phyloP scores from a whole-genome alignment of 2,888 invertebrate species.

The Scaptomyza cyrtandrae region DNA sequence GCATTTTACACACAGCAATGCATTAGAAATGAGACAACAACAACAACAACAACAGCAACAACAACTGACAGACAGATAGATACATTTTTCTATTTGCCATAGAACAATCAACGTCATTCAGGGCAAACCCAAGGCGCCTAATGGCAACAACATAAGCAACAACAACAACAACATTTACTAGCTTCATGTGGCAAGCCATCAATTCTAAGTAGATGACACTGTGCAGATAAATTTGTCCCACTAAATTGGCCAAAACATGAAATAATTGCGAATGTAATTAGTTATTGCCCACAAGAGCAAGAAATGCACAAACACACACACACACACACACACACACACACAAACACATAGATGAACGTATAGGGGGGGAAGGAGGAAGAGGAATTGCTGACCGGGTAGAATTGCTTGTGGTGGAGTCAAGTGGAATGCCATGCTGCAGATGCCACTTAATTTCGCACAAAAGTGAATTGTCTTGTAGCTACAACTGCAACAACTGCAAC shows the following conservation, averaged over 20 bases:
- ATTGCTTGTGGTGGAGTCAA: conserved; percentile 67
- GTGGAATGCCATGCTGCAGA: conserved; percentile 78
- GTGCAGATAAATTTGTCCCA: conserved; percentile 85
- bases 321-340: conserved; percentile 13
- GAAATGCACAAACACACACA: conserved; percentile 47
- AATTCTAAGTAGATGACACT: conserved; percentile 85
- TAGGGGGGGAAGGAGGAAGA: conserved; percentile 7
- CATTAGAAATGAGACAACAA: conserved; percentile 48
- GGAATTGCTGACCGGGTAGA: conserved; percentile 17
- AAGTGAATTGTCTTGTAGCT: conserved; percentile 83
- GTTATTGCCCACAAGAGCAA: conserved; percentile 83
- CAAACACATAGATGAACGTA: conserved; percentile 9
- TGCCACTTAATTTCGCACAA: conserved; percentile 83
- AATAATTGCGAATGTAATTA: conserved; percentile 85
- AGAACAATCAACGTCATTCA: conserved; percentile 78
- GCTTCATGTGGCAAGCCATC: conserved; percentile 78
- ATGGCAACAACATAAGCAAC: conserved; percentile 51
- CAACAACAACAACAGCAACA: conserved; percentile 9
- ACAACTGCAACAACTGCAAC: conserved; percentile 59
- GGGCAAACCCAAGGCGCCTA: conserved; percentile 54
- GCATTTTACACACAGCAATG: conserved; percentile 57
- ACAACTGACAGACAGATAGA: conserved; percentile 60
- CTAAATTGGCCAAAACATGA: conserved; percentile 85
- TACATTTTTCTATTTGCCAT: conserved; percentile 64
- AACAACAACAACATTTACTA: conserved; percentile 29